A percentile compares a stretch with the other conserved stretches of the same genome.
Conservation (phyloP, 2,888 invertebrate species). For the Philonicus albiceps region DNA sequence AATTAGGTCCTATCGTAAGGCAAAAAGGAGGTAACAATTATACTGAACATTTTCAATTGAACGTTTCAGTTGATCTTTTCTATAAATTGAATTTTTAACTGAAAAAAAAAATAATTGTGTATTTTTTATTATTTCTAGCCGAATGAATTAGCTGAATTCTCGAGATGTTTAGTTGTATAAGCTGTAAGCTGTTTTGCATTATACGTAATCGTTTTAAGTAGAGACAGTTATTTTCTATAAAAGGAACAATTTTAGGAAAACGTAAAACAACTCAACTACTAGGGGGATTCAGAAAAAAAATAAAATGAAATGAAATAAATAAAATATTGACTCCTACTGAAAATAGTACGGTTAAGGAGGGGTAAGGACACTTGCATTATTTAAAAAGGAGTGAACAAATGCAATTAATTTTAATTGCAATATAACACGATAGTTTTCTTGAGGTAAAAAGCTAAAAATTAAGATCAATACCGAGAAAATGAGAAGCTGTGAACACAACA, state of each 20-base stretch:
- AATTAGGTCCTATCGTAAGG: slow-evolving; percentile 14
- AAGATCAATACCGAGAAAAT: background rate
- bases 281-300: background rate
- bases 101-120: background rate
- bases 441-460: background rate
- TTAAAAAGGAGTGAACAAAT: background rate
- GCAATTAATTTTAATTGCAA: background rate
- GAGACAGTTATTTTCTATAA: slow-evolving; percentile 19
- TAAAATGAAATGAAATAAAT: background rate
- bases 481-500: background rate
- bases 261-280: slow-evolving; percentile 2
- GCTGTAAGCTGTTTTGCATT: background rate
- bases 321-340: slow-evolving; percentile 1
- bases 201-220: slow-evolving; percentile 35
- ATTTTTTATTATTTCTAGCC: slow-evolving; percentile 6
- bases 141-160: slow-evolving; percentile 24
- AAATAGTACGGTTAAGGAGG: background rate
- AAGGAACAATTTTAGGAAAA: slow-evolving; percentile 2
- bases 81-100: background rate
- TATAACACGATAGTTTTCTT: slow-evolving; percentile 27
- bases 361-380: background rate
- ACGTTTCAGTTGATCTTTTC: background rate
- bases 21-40: background rate
- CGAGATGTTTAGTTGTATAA: background rate
- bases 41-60: background rate